These are phyloP conservation scores for Xyrauchen texanus DNA, from an alignment of 2,113 vertebrate species.

Conservation along the genomic window DNA sequence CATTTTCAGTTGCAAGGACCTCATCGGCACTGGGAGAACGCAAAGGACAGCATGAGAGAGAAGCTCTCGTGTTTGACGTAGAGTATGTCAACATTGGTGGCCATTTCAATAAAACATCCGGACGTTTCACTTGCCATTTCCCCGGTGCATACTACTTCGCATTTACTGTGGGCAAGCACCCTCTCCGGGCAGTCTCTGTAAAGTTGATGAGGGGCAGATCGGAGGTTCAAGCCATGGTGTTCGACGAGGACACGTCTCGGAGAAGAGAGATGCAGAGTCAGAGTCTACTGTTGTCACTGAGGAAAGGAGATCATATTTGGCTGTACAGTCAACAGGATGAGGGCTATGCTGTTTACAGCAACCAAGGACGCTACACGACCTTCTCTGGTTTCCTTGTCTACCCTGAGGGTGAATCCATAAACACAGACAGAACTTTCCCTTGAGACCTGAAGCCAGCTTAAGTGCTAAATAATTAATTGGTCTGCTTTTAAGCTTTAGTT, in stretches of 20 bases:
- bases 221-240: conserved; percentile 79
- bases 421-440: conserved; percentile 55
- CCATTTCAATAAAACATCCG: conserved; percentile 75
- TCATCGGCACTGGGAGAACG: conserved; percentile 68
- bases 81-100: conserved; percentile 79
- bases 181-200: conserved; percentile 74
- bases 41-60: conserved; percentile 53
- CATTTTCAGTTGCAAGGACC: conserved; percentile 78
- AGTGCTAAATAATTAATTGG: background rate
- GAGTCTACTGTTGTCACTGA: conserved; percentile 73
- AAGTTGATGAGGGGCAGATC: conserved; percentile 77
- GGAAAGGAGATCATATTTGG: conserved; percentile 71
- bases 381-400: conserved; percentile 81
- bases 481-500: background rate
- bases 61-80: conserved; percentile 74
- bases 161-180: conserved; percentile 79
- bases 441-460: conserved; percentile 37
- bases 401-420: conserved; percentile 55
- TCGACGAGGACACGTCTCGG: conserved; percentile 75
- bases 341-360: conserved; percentile 78
- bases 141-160: conserved; percentile 77
- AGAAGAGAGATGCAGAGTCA: conserved; percentile 80
- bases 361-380: conserved; percentile 79
- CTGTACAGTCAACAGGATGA: conserved; percentile 80
- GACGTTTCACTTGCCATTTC: conserved; percentile 72